Evolutionary conservation across 2,113 vertebrate genomes (phyloP).

Genomic region (Hippocampus abdominalis): DNA sequence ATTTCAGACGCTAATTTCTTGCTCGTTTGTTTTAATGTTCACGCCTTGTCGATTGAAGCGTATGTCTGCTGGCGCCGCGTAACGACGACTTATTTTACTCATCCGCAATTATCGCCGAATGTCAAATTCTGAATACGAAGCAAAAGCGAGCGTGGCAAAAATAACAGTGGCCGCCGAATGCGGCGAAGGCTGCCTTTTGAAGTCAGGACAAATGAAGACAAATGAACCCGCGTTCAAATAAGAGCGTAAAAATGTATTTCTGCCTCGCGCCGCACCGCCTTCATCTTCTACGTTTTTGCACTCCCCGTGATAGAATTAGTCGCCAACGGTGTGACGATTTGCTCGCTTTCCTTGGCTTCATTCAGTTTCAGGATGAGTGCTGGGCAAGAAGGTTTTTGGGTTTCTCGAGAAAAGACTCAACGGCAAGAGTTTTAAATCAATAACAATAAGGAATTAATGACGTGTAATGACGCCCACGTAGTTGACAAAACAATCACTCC

Average conservation of each 20-base stretch:
- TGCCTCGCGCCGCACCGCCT: neutral
- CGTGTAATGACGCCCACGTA: no score
- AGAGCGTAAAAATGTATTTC: slow-evolving; percentile 11
- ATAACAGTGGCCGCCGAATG: slow-evolving; percentile 13
- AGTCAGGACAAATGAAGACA: slow-evolving; percentile 5
- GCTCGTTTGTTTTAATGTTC: slow-evolving; percentile 38
- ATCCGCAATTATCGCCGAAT: slow-evolving; percentile 52
- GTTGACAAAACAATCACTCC: neutral
- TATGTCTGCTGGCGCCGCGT: slow-evolving; percentile 50
- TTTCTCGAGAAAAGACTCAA: neutral
- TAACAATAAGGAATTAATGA: neutral
- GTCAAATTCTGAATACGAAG: slow-evolving; percentile 59
- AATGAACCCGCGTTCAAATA: slow-evolving; percentile 20
- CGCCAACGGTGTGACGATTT: neutral
- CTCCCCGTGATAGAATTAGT: neutral
- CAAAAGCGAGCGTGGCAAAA: slow-evolving; percentile 33
- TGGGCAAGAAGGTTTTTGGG: neutral
- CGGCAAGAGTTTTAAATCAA: neutral
- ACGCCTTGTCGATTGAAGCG: slow-evolving; percentile 43
- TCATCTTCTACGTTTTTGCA: neutral
- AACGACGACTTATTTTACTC: slow-evolving; percentile 57
- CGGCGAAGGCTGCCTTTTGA: slow-evolving; percentile 17
- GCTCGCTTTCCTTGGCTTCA: neutral
- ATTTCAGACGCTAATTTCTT: slow-evolving; percentile 32
- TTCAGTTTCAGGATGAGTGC: neutral